Evolutionary conservation across 2,888 invertebrate genomes (phyloP).

Genomic region (Ptychoptera albimana): DNA sequence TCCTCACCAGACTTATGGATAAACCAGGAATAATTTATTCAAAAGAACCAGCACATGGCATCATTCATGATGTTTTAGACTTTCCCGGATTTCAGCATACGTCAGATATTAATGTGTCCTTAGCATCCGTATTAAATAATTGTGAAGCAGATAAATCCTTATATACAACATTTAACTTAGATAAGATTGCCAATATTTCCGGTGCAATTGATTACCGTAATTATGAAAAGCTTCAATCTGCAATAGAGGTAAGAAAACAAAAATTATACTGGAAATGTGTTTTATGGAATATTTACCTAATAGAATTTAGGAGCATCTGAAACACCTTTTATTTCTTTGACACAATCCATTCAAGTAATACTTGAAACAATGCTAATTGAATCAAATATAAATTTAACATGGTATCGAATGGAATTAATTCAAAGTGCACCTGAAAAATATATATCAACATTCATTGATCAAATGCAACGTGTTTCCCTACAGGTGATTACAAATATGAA

Average conservation of each 20-base stretch:
- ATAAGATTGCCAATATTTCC: conserved; percentile 51
- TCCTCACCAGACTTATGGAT: conserved; percentile 49
- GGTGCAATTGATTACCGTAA: conserved; percentile 27
- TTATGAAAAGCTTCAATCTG: conserved; percentile 27
- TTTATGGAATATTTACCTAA: neutral
- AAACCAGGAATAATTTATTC: conserved; percentile 44
- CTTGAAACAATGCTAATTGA: conserved; percentile 28
- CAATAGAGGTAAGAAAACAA: conserved; percentile 14
- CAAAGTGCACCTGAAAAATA: conserved; percentile 31
- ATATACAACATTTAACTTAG: conserved; percentile 56
- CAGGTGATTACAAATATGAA: conserved; percentile 20
- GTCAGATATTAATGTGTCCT: conserved; percentile 25
- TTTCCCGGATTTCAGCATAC: conserved; percentile 22
- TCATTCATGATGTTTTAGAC: conserved; percentile 25
- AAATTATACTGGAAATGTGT: neutral
- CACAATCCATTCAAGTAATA: conserved; percentile 27
- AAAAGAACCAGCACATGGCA: conserved; percentile 29
- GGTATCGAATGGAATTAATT: conserved; percentile 25
- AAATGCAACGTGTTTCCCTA: conserved; percentile 31
- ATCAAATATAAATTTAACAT: conserved; percentile 27
- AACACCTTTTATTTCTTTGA: conserved; percentile 24
- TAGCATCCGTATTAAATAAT: conserved; percentile 34
- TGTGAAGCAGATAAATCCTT: conserved; percentile 55
- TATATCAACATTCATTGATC: conserved; percentile 30
- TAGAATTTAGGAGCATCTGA: conserved; percentile 21